Evolutionary conservation across 1,140 invertebrate species (phyloP).

Genomic region (Eumeta japonica): DNA sequence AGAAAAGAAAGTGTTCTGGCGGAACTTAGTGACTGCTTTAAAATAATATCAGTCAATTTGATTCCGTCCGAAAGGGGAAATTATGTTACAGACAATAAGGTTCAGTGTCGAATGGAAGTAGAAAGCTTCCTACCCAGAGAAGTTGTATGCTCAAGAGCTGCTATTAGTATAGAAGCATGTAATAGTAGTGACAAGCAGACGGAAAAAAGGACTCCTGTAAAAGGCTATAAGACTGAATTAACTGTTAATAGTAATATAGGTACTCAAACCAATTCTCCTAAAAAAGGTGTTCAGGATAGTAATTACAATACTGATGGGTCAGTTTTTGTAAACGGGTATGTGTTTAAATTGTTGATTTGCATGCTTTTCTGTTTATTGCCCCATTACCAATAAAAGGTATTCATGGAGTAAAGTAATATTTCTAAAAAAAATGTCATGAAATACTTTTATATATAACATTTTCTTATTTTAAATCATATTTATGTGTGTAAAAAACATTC

Average conservation of each 20-base stretch:
- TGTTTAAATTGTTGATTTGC: too few species aligned
- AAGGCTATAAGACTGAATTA: slow-evolving; percentile 57
- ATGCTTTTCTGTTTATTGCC: too few species aligned
- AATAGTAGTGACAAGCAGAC: slow-evolving; percentile 27
- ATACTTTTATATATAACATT: neutral
- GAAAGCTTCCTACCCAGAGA: slow-evolving; percentile 60
- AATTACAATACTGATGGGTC: slow-evolving; percentile 21
- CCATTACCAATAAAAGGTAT: too few species aligned
- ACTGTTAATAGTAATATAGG: slow-evolving; percentile 41
- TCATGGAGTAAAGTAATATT: too few species aligned
- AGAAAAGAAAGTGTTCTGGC: slow-evolving; percentile 52
- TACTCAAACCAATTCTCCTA: slow-evolving; percentile 32
- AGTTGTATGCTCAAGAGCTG: slow-evolving; percentile 55
- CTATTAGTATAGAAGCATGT: slow-evolving; percentile 56
- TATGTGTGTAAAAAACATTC: too few species aligned
- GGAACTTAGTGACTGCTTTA: slow-evolving; percentile 54
- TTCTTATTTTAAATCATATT: slow-evolving; percentile 4
- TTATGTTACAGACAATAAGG: slow-evolving; percentile 60
- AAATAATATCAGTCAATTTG: slow-evolving; percentile 39
- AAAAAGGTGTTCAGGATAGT: slow-evolving; percentile 21
- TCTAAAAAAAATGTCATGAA: slow-evolving; percentile 2
- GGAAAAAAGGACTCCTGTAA: slow-evolving; percentile 38
- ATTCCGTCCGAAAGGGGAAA: slow-evolving; percentile 48
- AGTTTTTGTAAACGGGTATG: slow-evolving; percentile 45
- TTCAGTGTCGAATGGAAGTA: slow-evolving; percentile 59